Percentiles rank a stretch among this genome's conserved stretches.
These are phyloP conservation scores for Chondrosia reniformis DNA, from an alignment of 37 sponge, comb jelly and placozoan genomes.

Conservation along the genomic window DNA sequence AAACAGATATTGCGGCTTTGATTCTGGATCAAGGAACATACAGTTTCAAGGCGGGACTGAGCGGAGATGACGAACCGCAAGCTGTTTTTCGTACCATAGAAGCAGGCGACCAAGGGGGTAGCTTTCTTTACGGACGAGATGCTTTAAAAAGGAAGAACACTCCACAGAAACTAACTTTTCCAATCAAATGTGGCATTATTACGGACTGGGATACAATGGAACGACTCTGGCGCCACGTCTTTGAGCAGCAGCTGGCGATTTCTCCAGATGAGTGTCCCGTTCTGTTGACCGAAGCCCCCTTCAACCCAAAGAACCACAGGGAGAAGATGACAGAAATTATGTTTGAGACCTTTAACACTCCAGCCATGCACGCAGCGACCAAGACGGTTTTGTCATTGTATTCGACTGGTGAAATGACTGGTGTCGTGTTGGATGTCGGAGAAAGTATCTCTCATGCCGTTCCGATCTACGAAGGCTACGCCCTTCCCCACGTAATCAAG, in stretches of 20 bases:
- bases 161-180: slow-evolving; percentile 12
- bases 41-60: slow-evolving; percentile 54
- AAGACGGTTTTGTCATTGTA: slow-evolving; percentile 54
- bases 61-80: slow-evolving; percentile 56
- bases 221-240: slow-evolving; percentile 45
- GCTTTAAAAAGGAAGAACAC: slow-evolving; percentile 14
- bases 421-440: slow-evolving; percentile 54
- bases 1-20: slow-evolving; percentile 32
- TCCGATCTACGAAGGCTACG: slow-evolving; percentile 58
- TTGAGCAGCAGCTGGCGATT: slow-evolving; percentile 31
- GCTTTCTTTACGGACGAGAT: slow-evolving; percentile 30
- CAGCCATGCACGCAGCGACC: slow-evolving; percentile 49
- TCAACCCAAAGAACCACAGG: slow-evolving; percentile 57
- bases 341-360: slow-evolving; percentile 62
- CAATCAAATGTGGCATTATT: slow-evolving; percentile 40
- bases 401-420: slow-evolving; percentile 49
- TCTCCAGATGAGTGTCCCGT: slow-evolving; percentile 56
- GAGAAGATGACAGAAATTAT: slow-evolving; percentile 68
- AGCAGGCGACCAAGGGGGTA: slow-evolving; percentile 27
- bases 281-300: slow-evolving; percentile 55
- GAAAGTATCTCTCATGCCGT: slow-evolving; percentile 54
- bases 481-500: slow-evolving; percentile 51
- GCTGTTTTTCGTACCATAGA: slow-evolving; percentile 46
- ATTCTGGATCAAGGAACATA: slow-evolving; percentile 50
- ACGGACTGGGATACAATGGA: slow-evolving; percentile 54